Percentiles rank a stretch among this genome's conserved stretches.
These are phyloP conservation scores for Luperina nickerlii DNA, from an alignment of 2,888 invertebrate species.

Conservation along the genomic window DNA sequence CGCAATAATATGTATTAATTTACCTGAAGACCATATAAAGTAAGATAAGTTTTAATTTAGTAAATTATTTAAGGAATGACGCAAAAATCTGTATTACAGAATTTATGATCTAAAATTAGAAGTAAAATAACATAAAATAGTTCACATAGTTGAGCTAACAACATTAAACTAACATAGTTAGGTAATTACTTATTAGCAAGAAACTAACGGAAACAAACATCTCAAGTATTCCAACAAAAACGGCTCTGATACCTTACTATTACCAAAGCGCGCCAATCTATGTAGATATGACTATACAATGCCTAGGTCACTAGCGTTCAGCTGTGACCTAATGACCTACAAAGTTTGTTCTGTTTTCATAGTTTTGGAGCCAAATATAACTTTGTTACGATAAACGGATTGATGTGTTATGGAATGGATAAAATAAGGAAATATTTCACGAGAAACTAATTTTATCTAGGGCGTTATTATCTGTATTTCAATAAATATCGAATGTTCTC, in stretches of 20 bases:
- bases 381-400: constrained; percentile 60
- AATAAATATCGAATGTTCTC: not conserved
- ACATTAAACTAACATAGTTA: constrained; percentile 26
- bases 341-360: constrained; percentile 60
- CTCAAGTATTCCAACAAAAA: constrained; percentile 44
- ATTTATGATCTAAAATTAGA: constrained; percentile 5
- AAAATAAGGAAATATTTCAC: not conserved
- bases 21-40: not conserved
- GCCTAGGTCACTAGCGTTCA: constrained; percentile 69
- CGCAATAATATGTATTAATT: constrained; percentile 1
- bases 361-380: constrained; percentile 44
- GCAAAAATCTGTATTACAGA: not conserved
- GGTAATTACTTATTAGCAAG: constrained; percentile 43
- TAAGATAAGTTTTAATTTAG: not conserved
- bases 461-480: not conserved
- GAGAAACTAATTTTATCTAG: not conserved
- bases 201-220: constrained; percentile 38
- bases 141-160: constrained; percentile 40
- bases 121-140: not conserved
- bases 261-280: constrained; percentile 38
- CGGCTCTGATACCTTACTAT: constrained; percentile 35
- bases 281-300: constrained; percentile 60
- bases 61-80: not conserved
- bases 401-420: constrained; percentile 15
- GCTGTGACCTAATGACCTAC: constrained; percentile 72